Evolutionary conservation across 2,888 invertebrate genomes (phyloP).

Genomic region (Ochlodes sylvanus): DNA sequence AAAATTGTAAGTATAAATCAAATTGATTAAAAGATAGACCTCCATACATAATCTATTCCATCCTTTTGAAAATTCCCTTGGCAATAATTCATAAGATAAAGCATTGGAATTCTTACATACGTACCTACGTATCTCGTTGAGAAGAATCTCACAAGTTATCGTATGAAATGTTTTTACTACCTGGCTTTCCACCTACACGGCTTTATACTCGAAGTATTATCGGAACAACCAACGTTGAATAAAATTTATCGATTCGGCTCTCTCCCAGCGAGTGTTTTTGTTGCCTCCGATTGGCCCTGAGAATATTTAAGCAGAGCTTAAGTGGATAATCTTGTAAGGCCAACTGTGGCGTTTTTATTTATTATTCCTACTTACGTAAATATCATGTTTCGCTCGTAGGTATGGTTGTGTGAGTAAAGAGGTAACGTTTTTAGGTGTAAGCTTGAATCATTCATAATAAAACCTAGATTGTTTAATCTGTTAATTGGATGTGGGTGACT

Average conservation of each 20-base stretch:
- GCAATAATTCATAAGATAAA: constrained; percentile 4
- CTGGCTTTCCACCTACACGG: constrained; percentile 50
- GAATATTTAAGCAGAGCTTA: constrained; percentile 49
- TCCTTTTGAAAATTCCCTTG: not conserved
- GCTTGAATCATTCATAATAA: not conserved
- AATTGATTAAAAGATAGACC: too few relatives aligned
- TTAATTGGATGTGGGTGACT: constrained; percentile 19
- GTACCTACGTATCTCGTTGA: not conserved
- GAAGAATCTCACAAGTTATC: constrained; percentile 11
- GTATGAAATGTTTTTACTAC: constrained; percentile 44
- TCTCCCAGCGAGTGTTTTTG: constrained; percentile 51
- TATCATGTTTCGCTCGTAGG: not conserved
- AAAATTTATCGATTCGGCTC: constrained; percentile 64
- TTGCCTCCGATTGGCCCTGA: constrained; percentile 55
- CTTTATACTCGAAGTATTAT: constrained; percentile 55
- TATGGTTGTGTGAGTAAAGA: not conserved
- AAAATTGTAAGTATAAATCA: too few relatives aligned
- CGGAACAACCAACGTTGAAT: constrained; percentile 54
- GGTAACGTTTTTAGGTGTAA: not conserved
- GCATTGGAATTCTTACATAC: not conserved
- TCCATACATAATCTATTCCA: not conserved
- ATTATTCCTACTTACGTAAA: constrained; percentile 9
- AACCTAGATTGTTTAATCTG: constrained; percentile 1
- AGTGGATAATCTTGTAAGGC: constrained; percentile 56
- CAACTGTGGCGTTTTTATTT: constrained; percentile 43